These are phyloP conservation scores for Cavia aperea DNA, from an alignment of 2,113 vertebrate genomes.

Conservation along the genomic window DNA sequence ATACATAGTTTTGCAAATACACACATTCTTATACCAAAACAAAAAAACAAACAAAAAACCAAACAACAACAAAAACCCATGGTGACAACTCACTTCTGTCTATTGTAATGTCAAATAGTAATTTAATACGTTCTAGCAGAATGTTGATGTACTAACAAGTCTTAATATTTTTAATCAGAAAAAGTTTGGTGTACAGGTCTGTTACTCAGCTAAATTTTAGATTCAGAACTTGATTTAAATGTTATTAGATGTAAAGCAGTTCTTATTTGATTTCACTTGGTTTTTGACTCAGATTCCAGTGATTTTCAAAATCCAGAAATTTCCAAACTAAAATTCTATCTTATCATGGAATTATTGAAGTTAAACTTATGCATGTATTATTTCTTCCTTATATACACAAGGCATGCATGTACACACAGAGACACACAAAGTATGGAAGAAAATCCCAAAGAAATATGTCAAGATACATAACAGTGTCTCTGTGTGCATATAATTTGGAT, in stretches of 20 bases:
- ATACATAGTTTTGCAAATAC: constrained; percentile 52
- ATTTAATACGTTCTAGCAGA: constrained; percentile 22
- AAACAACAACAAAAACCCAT: not conserved
- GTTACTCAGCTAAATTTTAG: not conserved
- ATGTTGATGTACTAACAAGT: not conserved
- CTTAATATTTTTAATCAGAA: not conserved
- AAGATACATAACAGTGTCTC: not conserved
- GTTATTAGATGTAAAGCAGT: not conserved
- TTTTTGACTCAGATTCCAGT: not conserved
- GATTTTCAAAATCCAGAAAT: not conserved
- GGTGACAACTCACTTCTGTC: not conserved
- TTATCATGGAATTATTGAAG: not conserved
- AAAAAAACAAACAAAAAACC: not conserved
- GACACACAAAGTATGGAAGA: not conserved
- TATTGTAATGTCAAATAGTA: not conserved
- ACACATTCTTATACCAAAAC: not conserved
- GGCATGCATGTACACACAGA: too few species aligned
- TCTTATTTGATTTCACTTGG: not conserved
- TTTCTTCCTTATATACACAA: not conserved
- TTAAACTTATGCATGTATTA: not conserved
- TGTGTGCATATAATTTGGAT: not conserved
- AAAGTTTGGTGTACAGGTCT: not conserved
- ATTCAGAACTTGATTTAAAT: constrained; percentile 38
- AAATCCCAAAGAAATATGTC: not conserved
- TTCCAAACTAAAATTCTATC: not conserved